Evolutionary conservation across 2,113 vertebrate genomes (phyloP).

Genomic region (Ochotona curzoniae): DNA sequence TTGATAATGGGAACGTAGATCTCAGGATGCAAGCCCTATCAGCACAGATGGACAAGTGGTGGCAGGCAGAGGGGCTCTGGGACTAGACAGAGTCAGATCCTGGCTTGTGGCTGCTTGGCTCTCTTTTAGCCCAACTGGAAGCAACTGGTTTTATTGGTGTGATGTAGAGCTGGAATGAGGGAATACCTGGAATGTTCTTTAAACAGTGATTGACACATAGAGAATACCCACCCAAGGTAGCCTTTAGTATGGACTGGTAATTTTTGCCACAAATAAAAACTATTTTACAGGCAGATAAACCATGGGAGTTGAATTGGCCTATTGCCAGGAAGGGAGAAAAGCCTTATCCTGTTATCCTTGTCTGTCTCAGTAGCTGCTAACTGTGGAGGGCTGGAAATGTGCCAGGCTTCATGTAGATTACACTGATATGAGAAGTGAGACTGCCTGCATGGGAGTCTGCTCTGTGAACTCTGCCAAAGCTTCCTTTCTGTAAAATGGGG

Average conservation of each 20-base stretch:
- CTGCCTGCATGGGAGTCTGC: not conserved
- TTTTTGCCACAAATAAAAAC: not conserved
- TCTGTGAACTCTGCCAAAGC: not conserved
- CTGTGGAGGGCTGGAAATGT: not conserved
- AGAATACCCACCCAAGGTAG: not conserved
- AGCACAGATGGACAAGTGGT: not conserved
- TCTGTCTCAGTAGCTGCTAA: not conserved
- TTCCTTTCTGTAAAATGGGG: slow-evolving; percentile 32
- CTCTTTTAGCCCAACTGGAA: not conserved
- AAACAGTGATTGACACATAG: not conserved
- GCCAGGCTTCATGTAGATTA: not conserved
- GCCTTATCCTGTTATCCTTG: not conserved
- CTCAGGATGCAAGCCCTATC: not conserved
- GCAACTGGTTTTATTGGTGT: not conserved
- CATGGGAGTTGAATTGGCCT: not conserved
- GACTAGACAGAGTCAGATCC: not conserved
- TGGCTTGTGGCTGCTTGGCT: not conserved
- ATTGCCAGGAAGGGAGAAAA: slow-evolving; percentile 23
- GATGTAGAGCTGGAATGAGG: not conserved
- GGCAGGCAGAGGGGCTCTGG: not conserved
- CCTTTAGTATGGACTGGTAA: not conserved
- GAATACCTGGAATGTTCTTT: not conserved
- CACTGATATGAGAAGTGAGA: not conserved
- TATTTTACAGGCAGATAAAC: slow-evolving; percentile 15
- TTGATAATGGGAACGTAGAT: not conserved